phyloP scores from a whole-genome alignment of 2,888 invertebrate species.

The Mimachlamys varia region DNA sequence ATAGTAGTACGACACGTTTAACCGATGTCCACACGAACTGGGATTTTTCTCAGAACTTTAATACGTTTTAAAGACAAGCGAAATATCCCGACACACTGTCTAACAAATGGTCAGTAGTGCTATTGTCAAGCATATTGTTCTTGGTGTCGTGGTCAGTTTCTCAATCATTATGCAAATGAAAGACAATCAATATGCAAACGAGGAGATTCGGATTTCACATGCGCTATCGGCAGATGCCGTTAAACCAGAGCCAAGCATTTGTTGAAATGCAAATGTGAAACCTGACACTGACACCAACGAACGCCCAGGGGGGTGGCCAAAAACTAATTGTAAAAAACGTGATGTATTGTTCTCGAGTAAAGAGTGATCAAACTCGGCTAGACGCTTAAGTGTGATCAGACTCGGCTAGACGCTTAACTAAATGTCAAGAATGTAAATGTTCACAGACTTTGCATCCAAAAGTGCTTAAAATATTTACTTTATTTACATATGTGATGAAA shows the following conservation, averaged over 20 bases:
- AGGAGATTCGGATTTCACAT: not conserved
- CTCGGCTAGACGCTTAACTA: slow-evolving; percentile 4
- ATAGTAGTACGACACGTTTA: too few relatives aligned
- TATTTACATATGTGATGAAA: too few relatives aligned
- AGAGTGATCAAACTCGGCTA: not conserved
- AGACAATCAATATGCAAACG: slow-evolving; percentile 1
- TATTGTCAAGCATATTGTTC: not conserved
- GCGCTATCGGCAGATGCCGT: slow-evolving; percentile 21
- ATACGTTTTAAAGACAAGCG: not conserved
- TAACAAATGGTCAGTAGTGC: not conserved
- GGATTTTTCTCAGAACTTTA: too few relatives aligned
- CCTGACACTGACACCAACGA: not conserved
- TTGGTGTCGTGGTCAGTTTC: not conserved
- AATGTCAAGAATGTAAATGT: not conserved
- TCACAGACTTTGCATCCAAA: not conserved
- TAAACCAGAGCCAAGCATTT: slow-evolving; percentile 19
- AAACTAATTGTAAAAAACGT: not conserved
- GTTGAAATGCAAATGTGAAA: slow-evolving; percentile 28
- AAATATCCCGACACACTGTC: not conserved
- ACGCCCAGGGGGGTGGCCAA: slow-evolving; percentile 24
- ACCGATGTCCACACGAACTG: too few relatives aligned
- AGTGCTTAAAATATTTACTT: not conserved
- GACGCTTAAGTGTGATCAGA: not conserved
- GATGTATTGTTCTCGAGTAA: slow-evolving; percentile 12
- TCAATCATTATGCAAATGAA: not conserved